phyloP scores from a whole-genome alignment of 2,888 invertebrate genomes.

The Frankliniella fusca region DNA sequence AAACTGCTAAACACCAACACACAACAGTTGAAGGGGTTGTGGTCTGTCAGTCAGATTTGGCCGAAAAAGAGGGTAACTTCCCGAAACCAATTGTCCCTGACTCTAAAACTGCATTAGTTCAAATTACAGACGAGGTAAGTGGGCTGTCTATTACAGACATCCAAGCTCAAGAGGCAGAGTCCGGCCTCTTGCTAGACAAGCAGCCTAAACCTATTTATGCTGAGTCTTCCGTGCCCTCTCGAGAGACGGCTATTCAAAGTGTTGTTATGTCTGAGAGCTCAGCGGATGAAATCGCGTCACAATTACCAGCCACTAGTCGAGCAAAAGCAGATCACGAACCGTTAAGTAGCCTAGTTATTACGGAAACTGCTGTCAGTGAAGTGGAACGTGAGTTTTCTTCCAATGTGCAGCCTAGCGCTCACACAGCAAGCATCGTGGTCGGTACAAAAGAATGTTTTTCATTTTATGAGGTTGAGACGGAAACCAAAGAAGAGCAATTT shows the following conservation, averaged over 20 bases:
- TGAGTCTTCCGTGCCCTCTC: not conserved
- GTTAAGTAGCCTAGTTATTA: conserved; percentile 40
- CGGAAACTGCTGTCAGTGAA: conserved; percentile 42
- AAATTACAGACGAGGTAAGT: conserved; percentile 40
- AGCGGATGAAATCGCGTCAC: conserved; percentile 39
- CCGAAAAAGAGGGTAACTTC: conserved; percentile 54
- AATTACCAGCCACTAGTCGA: conserved; percentile 37
- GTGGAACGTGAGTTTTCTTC: conserved; percentile 40
- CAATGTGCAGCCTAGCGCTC: conserved; percentile 36
- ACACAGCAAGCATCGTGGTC: conserved; percentile 38
- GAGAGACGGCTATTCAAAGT: conserved; percentile 42
- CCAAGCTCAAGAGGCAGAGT: conserved; percentile 50
- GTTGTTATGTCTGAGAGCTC: conserved; percentile 42
- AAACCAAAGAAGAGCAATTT: conserved; percentile 42
- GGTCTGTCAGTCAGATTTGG: conserved; percentile 42
- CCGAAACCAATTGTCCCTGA: conserved; percentile 51
- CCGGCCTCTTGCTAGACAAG: conserved; percentile 44
- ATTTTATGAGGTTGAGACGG: conserved; percentile 46
- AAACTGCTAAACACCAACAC: conserved; percentile 46
- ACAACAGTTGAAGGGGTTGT: conserved; percentile 41
- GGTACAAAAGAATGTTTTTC: conserved; percentile 49
- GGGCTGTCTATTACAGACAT: conserved; percentile 49
- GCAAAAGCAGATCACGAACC: conserved; percentile 42
- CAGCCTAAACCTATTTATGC: conserved; percentile 41
- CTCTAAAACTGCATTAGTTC: conserved; percentile 49